These are phyloP conservation scores for Lasioglossum pauxillum DNA, from an alignment of 2,888 invertebrate species.

Conservation along the genomic window DNA sequence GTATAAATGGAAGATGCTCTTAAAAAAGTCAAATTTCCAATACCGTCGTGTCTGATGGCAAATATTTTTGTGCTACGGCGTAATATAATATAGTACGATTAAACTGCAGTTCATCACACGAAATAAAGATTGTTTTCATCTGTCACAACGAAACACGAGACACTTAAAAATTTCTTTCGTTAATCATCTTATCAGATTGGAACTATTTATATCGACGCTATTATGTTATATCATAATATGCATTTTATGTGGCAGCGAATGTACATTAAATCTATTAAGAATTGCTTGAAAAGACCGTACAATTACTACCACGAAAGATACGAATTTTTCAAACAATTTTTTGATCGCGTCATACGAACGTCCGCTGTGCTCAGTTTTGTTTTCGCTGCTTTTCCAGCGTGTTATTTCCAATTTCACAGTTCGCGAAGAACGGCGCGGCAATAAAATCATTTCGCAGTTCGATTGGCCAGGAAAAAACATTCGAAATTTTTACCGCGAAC, in stretches of 20 bases:
- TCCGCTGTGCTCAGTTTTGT: not conserved
- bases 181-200: not conserved
- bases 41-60: not conserved
- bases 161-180: not conserved
- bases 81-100: not conserved
- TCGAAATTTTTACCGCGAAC: not conserved
- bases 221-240: too few relatives aligned
- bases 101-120: not conserved
- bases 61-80: not conserved
- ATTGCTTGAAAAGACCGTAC: too few relatives aligned
- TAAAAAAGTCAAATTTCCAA: slow-evolving; percentile 20
- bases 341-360: too few relatives aligned
- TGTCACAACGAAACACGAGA: too few relatives aligned
- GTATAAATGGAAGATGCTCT: slow-evolving; percentile 13
- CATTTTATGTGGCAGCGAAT: too few relatives aligned
- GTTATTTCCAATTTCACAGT: not conserved
- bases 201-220: too few relatives aligned
- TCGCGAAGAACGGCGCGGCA: not conserved
- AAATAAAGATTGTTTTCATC: not conserved
- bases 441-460: slow-evolving; percentile 4
- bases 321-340: too few relatives aligned
- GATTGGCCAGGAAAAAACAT: not conserved
- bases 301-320: too few relatives aligned
- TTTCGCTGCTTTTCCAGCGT: not conserved
- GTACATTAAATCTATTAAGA: too few relatives aligned